phyloP scores from a whole-genome alignment of 2,113 vertebrate species.

The Chitala chitala region DNA sequence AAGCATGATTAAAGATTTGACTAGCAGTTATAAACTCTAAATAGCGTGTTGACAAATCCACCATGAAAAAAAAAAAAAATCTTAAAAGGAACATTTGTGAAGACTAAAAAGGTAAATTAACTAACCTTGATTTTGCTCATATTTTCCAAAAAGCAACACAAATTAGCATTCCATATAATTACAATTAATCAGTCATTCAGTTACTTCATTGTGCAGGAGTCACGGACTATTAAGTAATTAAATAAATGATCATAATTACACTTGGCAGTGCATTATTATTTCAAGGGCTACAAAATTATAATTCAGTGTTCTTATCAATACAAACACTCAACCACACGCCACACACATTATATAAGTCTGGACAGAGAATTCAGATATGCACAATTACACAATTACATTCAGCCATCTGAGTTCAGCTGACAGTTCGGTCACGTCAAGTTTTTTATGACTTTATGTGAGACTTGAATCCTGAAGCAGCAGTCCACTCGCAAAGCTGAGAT shows the following conservation, averaged over 20 bases:
- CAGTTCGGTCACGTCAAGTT: not conserved
- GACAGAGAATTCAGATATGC: no score
- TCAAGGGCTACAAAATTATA: not conserved
- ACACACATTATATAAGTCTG: not conserved
- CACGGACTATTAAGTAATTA: no score
- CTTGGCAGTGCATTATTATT: not conserved
- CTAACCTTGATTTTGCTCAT: not conserved
- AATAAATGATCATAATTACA: slow-evolving; percentile 16
- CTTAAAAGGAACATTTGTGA: slow-evolving; percentile 5
- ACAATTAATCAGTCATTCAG: slow-evolving; percentile 8
- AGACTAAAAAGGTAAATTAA: not conserved
- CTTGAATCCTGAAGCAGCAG: no score
- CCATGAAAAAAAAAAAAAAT: not conserved
- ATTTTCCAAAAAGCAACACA: not conserved
- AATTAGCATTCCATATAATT: not conserved
- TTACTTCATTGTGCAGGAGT: slow-evolving; percentile 13
- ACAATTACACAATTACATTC: not conserved
- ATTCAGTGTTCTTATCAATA: not conserved
- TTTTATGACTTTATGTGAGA: no score
- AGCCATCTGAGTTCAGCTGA: not conserved
- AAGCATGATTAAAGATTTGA: not conserved
- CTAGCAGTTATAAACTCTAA: slow-evolving; percentile 2
- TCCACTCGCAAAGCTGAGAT: no score
- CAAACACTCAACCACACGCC: not conserved
- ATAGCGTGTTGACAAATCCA: no score